Percentiles rank a stretch among this genome's conserved stretches.
Evolutionary conservation across 2,888 invertebrate genomes (phyloP).

Genomic region (Tribolium freemani): DNA sequence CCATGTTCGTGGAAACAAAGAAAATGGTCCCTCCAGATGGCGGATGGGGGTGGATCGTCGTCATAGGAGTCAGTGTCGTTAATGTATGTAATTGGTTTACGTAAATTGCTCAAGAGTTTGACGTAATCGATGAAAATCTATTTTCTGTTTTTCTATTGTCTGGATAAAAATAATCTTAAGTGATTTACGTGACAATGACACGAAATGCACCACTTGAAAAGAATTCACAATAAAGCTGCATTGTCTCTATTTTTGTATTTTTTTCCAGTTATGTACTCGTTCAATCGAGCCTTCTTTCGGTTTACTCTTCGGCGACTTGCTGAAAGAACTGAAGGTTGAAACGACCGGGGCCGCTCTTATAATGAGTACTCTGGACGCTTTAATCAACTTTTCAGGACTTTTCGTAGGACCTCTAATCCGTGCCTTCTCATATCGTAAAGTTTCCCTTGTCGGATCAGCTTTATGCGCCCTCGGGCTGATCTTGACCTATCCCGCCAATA

Average conservation of each 20-base stretch:
- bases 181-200: neutral
- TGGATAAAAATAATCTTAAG: neutral
- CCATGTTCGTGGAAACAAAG: conserved; percentile 64
- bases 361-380: conserved; percentile 82
- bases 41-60: conserved; percentile 92
- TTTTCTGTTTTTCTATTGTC: neutral
- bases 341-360: conserved; percentile 83
- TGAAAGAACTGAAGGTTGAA: conserved; percentile 78
- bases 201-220: too few relatives aligned
- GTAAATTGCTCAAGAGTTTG: neutral
- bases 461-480: conserved; percentile 78
- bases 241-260: neutral
- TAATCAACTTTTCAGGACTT: conserved; percentile 84
- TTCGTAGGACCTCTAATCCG: conserved; percentile 83
- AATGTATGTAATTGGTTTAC: conserved; percentile 76
- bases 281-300: conserved; percentile 87
- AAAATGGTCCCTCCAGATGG: conserved; percentile 87
- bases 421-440: conserved; percentile 81
- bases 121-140: neutral
- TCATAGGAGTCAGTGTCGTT: conserved; percentile 85
- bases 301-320: conserved; percentile 81
- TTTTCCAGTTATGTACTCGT: conserved; percentile 81
- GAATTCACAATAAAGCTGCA: too few relatives aligned
- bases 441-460: conserved; percentile 76
- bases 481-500: conserved; percentile 77